phyloP scores from a whole-genome alignment of 2,113 vertebrate genomes.

The Ptilorrhoa leucosticta region DNA sequence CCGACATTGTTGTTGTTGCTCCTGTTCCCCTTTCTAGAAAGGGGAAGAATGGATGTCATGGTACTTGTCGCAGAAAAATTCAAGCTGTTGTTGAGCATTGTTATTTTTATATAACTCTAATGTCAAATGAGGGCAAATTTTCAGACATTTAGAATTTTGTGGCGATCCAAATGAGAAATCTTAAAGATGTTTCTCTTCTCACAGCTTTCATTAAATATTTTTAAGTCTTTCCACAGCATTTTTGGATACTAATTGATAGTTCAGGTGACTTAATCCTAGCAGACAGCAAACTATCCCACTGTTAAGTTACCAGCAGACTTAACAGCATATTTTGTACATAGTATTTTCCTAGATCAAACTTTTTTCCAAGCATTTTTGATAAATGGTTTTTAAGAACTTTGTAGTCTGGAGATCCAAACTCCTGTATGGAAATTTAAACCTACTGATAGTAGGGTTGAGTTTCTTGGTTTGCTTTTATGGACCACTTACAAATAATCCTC shows the following conservation, averaged over 20 bases:
- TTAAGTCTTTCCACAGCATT: neutral
- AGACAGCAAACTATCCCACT: neutral
- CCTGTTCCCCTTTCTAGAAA: neutral
- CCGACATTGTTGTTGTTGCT: neutral
- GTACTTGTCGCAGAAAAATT: neutral
- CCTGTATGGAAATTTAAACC: neutral
- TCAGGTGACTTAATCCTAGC: neutral
- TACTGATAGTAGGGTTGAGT: neutral
- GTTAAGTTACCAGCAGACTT: neutral
- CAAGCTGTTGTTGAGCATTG: neutral
- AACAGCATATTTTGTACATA: neutral
- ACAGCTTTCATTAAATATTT: neutral
- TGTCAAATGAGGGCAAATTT: neutral
- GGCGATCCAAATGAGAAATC: neutral
- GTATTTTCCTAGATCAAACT: neutral
- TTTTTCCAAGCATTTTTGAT: neutral
- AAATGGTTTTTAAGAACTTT: neutral
- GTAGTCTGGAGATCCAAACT: neutral
- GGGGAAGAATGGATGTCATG: too few species aligned
- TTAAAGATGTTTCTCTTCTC: neutral
- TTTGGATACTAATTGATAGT: neutral
- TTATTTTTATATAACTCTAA: neutral
- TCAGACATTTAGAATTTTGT: neutral
- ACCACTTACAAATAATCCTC: neutral
- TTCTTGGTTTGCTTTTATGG: neutral